phyloP scores from a whole-genome alignment of 2,888 invertebrate species.

The Osmoderma eremita region DNA sequence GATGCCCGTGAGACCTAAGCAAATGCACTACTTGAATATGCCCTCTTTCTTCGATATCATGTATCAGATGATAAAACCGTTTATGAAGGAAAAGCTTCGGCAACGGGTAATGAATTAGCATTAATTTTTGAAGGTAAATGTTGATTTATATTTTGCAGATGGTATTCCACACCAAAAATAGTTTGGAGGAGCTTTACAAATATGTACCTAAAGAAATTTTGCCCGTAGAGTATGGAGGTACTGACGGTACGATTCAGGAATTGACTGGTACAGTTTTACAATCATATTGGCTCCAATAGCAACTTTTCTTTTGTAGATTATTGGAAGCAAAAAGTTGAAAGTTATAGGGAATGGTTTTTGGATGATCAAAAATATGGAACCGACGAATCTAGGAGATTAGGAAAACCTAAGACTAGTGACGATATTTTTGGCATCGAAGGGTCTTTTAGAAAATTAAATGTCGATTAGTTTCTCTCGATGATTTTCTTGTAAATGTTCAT shows the following conservation, averaged over 20 bases:
- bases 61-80: slow-evolving; percentile 68
- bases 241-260: slow-evolving; percentile 66
- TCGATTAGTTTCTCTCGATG: slow-evolving; percentile 44
- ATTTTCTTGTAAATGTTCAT: too few species aligned
- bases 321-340: slow-evolving; percentile 67
- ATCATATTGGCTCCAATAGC: too few species aligned
- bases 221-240: slow-evolving; percentile 75
- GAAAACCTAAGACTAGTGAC: slow-evolving; percentile 67
- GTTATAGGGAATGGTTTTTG: slow-evolving; percentile 65
- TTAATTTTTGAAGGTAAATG: too few species aligned
- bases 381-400: slow-evolving; percentile 67
- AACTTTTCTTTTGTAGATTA: slow-evolving; percentile 55
- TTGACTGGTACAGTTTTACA: slow-evolving; percentile 61
- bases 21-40: slow-evolving; percentile 69
- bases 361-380: slow-evolving; percentile 65
- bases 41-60: slow-evolving; percentile 69
- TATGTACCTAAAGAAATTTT: slow-evolving; percentile 69
- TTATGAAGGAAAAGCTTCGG: slow-evolving; percentile 71
- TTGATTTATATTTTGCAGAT: too few species aligned
- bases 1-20: slow-evolving; percentile 70
- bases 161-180: slow-evolving; percentile 61
- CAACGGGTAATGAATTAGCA: slow-evolving; percentile 64
- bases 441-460: slow-evolving; percentile 48
- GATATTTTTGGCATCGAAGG: slow-evolving; percentile 66
- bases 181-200: slow-evolving; percentile 68